phyloP scores from a whole-genome alignment of 2,113 vertebrate species.

The Lycaon pictus region DNA sequence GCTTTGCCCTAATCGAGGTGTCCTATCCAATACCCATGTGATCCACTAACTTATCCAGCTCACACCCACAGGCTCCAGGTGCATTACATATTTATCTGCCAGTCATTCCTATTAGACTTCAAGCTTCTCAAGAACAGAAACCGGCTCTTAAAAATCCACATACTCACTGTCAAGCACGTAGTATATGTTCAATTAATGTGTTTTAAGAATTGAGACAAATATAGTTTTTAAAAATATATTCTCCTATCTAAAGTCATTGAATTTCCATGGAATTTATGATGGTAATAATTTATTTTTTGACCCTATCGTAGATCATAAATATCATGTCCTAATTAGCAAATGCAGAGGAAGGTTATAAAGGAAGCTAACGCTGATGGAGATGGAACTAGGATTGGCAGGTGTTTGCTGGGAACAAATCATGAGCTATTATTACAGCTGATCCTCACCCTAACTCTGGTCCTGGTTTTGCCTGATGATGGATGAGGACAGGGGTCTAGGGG shows the following conservation, averaged over 20 bases:
- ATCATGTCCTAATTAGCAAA: background rate
- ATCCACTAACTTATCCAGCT: fast-evolving
- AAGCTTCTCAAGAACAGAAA: background rate
- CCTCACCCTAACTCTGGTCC: no score
- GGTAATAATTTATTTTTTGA: background rate
- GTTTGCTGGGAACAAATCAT: background rate
- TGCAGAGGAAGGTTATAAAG: background rate
- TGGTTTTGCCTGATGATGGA: background rate
- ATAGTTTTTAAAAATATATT: background rate
- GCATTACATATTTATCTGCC: fast-evolving
- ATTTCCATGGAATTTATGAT: background rate
- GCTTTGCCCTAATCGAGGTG: fast-evolving
- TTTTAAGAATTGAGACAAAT: background rate
- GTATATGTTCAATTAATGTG: background rate
- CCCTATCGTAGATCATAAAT: no score
- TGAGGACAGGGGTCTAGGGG: background rate
- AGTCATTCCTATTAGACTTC: background rate
- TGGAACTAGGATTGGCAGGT: background rate
- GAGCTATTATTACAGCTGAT: fast-evolving
- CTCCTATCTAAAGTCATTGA: background rate
- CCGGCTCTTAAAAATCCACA: background rate
- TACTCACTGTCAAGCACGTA: background rate
- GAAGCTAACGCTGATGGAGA: fast-evolving
- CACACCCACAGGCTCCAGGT: no score
- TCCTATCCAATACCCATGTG: no score